Evolutionary conservation across 2,797 vertebrate species (phyloP), one percentile per base, ranked within the genome.

Genomic region (Petrocephalus schoutedeni): DNA sequence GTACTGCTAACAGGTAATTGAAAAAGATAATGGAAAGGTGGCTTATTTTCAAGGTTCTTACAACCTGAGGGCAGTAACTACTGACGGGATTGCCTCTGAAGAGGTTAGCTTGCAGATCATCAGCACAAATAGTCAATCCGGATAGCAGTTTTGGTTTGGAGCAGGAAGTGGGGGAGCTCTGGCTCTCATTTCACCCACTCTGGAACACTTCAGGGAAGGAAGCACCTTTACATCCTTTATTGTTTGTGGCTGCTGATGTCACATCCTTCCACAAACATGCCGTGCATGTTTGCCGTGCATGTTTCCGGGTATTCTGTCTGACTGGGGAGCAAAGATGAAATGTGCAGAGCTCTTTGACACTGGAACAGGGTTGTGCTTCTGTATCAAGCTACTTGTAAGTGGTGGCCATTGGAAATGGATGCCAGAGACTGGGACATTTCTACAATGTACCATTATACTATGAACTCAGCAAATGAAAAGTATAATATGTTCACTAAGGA

Each of bases 141-240:
- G 93, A 94, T 92, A 90, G 93, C 92, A 89, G 95, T 95, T 96
- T 94, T 95, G 92, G 92, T 93, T 88, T 2, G 94, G 94, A 96
- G 95, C 95, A 96, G 96, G 96, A 97, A 97, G 96, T 95, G 91
- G 94, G 94, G 94, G 93, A 96, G 96, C 97, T 97, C 97, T 97
- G 95, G 95, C 96, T 96, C 97, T 95, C 95, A 96, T 95, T 96
- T 96, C 95, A 93, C 94, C 91, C 95, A 96, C 80, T 95, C 96
- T 96, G 96, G 96, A 97, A 96, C 96, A 96, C 96, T 96, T 96
- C 96, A 95, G 95, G 95, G 96, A 97, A 97, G 97, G 97, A 97
- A 97, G 96, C 96, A 97, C 97, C 96, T 97, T 97, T 96, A 96
- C 96, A 97, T 96, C 96, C 97, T 96, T 96, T 95, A 97, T 98